Base-by-base conservation (phyloP, 2,888 invertebrate genomes). In the Apamea crenata region DNA sequence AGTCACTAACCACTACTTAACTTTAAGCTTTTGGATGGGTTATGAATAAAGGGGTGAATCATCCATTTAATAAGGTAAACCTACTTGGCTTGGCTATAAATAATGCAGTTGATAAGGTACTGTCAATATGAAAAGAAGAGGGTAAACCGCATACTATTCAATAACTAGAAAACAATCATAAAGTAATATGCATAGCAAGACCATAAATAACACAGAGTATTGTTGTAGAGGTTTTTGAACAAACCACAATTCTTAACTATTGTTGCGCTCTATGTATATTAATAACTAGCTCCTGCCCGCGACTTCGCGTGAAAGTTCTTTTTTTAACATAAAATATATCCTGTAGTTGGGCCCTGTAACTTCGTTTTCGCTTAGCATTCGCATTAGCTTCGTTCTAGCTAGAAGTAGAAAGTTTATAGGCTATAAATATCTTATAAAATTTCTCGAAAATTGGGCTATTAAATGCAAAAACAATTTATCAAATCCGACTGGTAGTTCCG, bases 191-290 rank as follows among this genome's bases (percentile, higher is more conserved):
- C 69, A 25, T 25, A 53, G 16, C 69, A 32, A 50, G 14, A 50
- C n/a, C 18, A 74, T 47, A 59, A 29, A 78, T 71, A 61, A 63
- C 16, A 63, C 59, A 66, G 40, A n/a, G 50, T n/a, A 73, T 76
- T 77, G 29, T 56, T 21, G n/a, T n/a, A 18, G 14, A 65, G 12
- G n/a, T 71, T 14, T 44, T 59, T 44, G n/a, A 61, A 74, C 53
- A 71, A 44, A 71, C 44, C 44, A 73, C 59, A 59, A 61, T 73
- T 16, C 40, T 59, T 14, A 63, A 4, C 16, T 77, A 77, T 73
- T 78, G 16, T 56, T 32, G 29, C 6, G 5, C 29, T 65, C 14
- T 56, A 2, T 53, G n/a, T 66, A 44, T 40, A 7, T 21, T 25
- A 16, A 16, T 50, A 25, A 47, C 47, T 14, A 25, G 1, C 1